Evolutionary conservation across 2,113 vertebrate species (phyloP).

Genomic region (Apeltes quadracus): DNA sequence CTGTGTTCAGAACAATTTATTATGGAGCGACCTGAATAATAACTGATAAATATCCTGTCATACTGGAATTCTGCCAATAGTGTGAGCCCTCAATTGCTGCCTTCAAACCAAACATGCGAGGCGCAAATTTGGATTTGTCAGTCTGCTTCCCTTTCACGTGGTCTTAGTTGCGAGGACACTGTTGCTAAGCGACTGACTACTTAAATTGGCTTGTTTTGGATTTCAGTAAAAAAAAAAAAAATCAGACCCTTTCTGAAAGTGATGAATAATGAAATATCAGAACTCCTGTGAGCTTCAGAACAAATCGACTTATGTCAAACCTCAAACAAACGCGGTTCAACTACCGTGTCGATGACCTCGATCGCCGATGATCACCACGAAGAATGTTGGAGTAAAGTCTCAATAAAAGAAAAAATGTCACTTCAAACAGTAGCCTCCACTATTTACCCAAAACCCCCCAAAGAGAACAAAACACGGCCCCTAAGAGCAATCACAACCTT

Average conservation of each 20-base stretch:
- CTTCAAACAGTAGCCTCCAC: neutral
- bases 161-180: neutral
- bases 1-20: neutral
- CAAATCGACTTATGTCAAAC: neutral
- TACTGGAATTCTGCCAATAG: neutral
- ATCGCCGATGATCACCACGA: neutral
- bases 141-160: neutral
- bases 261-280: neutral
- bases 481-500: neutral
- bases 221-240: conserved; percentile 3
- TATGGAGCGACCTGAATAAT: neutral
- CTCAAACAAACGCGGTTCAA: neutral
- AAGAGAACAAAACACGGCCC: too few relatives aligned
- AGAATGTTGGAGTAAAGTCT: too few relatives aligned
- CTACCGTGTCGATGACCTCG: neutral
- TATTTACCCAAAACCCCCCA: too few relatives aligned
- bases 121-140: neutral
- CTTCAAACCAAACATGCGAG: neutral
- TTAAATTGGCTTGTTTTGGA: neutral
- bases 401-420: too few relatives aligned
- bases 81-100: neutral
- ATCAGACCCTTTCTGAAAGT: neutral
- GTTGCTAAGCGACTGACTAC: conserved; percentile 24
- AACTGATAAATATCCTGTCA: neutral
- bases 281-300: neutral